Evolutionary conservation across 2,888 invertebrate genomes (phyloP), one percentile per base, ranked within the genome.

Genomic region (Octodonta nipae): DNA sequence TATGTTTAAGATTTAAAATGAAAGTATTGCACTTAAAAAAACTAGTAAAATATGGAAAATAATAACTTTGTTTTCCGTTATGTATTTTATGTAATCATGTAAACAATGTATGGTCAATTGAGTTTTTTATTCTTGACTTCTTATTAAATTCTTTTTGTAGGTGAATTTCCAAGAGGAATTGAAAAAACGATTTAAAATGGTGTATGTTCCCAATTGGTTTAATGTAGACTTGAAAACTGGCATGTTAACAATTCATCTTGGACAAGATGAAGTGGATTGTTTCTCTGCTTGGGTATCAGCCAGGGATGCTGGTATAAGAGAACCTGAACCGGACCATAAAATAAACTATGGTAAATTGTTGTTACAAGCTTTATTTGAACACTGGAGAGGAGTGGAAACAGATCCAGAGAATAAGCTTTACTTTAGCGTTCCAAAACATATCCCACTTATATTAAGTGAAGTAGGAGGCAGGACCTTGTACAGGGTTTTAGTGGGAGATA

Each of bases 181-280:
- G 1, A 91, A 93, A 57, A 85, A 85, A 53, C 68, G 86, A 39
- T 86, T 84, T 51, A 87, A 91, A 64, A 82, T 83, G 72, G 81
- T 98, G 30, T 92, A 84, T 59, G 92, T 98, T 50, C 96, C 98
- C 15, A 93, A 88, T 65, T 98, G 98, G 98, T 99, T 99, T 60
- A 87, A 87, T 44, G 92, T 96, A 26, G 98, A 99, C 66, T 73
- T 98, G 28, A 98, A 98, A 68, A 96, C 93, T 36, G 98, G 98
- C 40, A 87, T 96, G 86, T 68, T 96, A 51, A 95, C 95, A 5
- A 89, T 98, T 58, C 95, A 96, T 55, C 70, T 98, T 48, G 87
- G 86, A 0, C 87, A 88, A 60, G 98, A 99, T 58, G 98, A 98
- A 64, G 85, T 86, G 1, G 98, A 98, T 58, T 96, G 95, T 58